phyloP scores from a whole-genome alignment of 2,888 invertebrate species.

The Ophion costatus region DNA sequence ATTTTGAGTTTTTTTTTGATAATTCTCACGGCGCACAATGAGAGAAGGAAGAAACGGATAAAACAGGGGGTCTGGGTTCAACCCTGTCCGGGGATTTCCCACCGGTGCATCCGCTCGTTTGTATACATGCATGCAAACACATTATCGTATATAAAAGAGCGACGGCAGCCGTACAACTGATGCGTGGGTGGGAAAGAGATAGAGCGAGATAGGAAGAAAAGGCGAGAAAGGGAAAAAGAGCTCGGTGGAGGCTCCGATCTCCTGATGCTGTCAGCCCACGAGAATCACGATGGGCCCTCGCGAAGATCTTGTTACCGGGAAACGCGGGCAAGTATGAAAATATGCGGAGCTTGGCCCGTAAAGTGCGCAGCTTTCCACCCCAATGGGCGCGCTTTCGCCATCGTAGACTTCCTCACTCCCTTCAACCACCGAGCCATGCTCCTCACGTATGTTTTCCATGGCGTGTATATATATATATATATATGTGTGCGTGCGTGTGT shows the following conservation, averaged over 20 bases:
- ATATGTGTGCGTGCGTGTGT: too few species aligned
- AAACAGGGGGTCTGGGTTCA: neutral
- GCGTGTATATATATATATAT: neutral
- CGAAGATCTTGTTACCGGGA: slow-evolving; percentile 65
- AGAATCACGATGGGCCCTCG: slow-evolving; percentile 60
- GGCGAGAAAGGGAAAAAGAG: neutral
- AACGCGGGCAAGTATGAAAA: slow-evolving; percentile 67
- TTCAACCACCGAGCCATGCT: neutral
- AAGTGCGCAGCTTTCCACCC: slow-evolving; percentile 63
- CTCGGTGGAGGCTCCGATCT: slow-evolving; percentile 22
- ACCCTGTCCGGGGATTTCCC: slow-evolving; percentile 1
- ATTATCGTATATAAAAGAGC: slow-evolving; percentile 39
- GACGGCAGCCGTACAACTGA: slow-evolving; percentile 4
- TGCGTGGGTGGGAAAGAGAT: neutral
- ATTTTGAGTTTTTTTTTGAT: neutral
- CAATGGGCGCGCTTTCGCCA: slow-evolving; percentile 56
- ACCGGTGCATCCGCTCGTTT: neutral
- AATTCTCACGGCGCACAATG: neutral
- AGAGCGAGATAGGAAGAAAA: neutral
- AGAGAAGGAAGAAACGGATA: neutral
- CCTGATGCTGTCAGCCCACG: slow-evolving; percentile 55
- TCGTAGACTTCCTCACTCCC: slow-evolving; percentile 32
- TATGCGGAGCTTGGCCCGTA: slow-evolving; percentile 66
- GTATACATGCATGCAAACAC: slow-evolving; percentile 23
- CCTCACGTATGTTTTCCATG: slow-evolving; percentile 5